A percentile compares a stretch with the other conserved stretches of the same genome.
Evolutionary conservation across 2,113 vertebrate species (phyloP).

Genomic region (Carassius auratus): DNA sequence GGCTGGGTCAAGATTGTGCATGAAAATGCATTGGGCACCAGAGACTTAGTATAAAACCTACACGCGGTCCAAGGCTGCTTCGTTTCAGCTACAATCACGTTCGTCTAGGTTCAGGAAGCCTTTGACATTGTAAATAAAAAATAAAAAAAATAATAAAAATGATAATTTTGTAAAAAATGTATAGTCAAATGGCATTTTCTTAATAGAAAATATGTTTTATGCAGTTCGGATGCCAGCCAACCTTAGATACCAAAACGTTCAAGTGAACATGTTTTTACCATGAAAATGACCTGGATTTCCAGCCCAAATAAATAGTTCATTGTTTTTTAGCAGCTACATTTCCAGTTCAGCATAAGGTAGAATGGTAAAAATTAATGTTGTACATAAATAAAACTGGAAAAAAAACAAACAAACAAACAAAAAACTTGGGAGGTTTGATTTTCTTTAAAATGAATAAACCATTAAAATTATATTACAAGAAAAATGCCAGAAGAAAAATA

Average conservation of each 20-base stretch:
- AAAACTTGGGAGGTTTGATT: slow-evolving; percentile 54
- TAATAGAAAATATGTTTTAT: slow-evolving; percentile 86
- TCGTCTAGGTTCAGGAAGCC: slow-evolving; percentile 56
- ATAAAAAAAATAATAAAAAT: slow-evolving; percentile 59
- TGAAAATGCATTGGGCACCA: slow-evolving; percentile 64
- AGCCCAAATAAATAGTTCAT: slow-evolving; percentile 67
- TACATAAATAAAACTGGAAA: slow-evolving; percentile 72
- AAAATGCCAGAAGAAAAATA: too few species aligned
- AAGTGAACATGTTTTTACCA: slow-evolving; percentile 57
- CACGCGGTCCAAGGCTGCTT: slow-evolving; percentile 72
- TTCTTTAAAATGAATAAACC: slow-evolving; percentile 48
- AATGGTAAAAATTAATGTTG: slow-evolving; percentile 33
- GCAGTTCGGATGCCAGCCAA: slow-evolving; percentile 79
- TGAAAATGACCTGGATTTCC: slow-evolving; percentile 56
- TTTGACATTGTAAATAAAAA: slow-evolving; percentile 63
- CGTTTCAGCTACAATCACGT: slow-evolving; percentile 76
- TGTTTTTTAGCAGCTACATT: slow-evolving; percentile 85
- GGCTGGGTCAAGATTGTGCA: slow-evolving; percentile 71
- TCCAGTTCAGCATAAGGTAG: slow-evolving; percentile 76
- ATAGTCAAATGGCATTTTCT: slow-evolving; percentile 77
- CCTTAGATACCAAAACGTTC: slow-evolving; percentile 55
- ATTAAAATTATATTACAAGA: not conserved
- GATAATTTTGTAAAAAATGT: slow-evolving; percentile 62
- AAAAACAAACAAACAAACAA: slow-evolving; percentile 57
- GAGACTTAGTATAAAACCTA: slow-evolving; percentile 64